Evolutionary conservation across 2,113 vertebrate genomes (phyloP).

Genomic region (Stegostoma tigrinum): DNA sequence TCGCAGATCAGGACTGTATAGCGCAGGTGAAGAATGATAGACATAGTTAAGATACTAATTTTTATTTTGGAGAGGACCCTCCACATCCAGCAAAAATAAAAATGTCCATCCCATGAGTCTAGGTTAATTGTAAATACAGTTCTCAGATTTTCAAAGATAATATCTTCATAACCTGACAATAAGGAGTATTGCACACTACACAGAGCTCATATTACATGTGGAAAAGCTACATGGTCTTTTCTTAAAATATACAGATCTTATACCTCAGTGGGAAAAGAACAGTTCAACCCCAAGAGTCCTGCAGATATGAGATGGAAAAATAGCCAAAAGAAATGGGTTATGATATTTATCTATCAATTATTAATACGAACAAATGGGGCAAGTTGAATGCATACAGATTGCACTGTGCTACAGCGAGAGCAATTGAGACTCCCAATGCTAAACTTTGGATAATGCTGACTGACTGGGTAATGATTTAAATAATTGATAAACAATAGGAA

Average conservation of each 20-base stretch:
- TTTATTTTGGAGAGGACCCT: not conserved
- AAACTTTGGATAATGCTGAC: not conserved
- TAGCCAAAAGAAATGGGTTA: conserved; percentile 21
- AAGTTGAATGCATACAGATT: not conserved
- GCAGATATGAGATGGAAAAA: not conserved
- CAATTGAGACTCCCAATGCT: not conserved
- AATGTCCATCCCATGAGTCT: not conserved
- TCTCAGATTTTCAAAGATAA: not conserved
- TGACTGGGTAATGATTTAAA: not conserved
- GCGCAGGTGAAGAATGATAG: not conserved
- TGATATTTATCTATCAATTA: conserved; percentile 18
- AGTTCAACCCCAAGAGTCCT: not conserved
- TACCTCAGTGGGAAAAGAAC: not conserved
- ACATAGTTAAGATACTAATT: not conserved
- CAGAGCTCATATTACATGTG: not conserved
- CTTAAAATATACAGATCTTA: not conserved
- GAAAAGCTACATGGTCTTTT: not conserved
- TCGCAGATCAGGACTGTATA: not conserved
- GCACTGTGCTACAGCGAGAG: not conserved
- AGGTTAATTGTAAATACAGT: not conserved
- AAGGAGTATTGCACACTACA: not conserved
- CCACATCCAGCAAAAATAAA: not conserved
- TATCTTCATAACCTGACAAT: not conserved
- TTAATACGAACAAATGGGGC: conserved; percentile 3
- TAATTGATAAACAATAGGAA: not conserved